Base-by-base conservation (phyloP, 1,140 invertebrate species). In the Choristoneura fumiferana region DNA sequence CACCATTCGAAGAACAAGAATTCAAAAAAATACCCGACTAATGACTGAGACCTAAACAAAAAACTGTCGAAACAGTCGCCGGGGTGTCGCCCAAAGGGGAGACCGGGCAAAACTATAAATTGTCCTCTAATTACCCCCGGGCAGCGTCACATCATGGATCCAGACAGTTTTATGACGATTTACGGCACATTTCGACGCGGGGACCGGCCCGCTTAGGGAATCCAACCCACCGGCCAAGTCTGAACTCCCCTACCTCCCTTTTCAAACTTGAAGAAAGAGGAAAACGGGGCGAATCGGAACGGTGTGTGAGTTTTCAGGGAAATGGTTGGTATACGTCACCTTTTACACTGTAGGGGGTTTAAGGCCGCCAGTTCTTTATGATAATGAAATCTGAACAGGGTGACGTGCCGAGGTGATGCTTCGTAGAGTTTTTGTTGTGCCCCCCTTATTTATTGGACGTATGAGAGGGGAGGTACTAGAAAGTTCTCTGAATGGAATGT, bases 131-230 rank as follows among this genome's bases (percentile, higher is more conserved):
- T 92, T 92, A 92, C 91, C 90, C 89, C 90, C 84, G 89, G 89
- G 85, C 90, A 90, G 91, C 91, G 91, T 92, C 91, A 92, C 91
- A 92, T 92, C 91, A 91, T 91, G 90, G 90, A 91, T 91, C 91
- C 86, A 91, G 92, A 92, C 92, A 92, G 91, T 92, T 92, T 92
- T 92, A 92, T 92, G 92, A 92, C 92, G 91, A 92, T 92, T 92
- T 92, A 92, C 91, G 90, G 89, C 90, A 90, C 90, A 91, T 91
- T 91, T 90, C 90, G 84, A 87, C 84, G 86, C 90, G 76, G 65
- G 78, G 73, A 73, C 65, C 68, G 73, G 76, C 80, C 70, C 53
- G 53, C 75, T 65, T 72, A 74, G 77, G 71, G 78, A 74, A 73
- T 65, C 64, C 68, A 60, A 73, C 70, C 69, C 61, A 58, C 75